Base-by-base conservation (phyloP, 1,140 invertebrate species). In the Panonychus citri region DNA sequence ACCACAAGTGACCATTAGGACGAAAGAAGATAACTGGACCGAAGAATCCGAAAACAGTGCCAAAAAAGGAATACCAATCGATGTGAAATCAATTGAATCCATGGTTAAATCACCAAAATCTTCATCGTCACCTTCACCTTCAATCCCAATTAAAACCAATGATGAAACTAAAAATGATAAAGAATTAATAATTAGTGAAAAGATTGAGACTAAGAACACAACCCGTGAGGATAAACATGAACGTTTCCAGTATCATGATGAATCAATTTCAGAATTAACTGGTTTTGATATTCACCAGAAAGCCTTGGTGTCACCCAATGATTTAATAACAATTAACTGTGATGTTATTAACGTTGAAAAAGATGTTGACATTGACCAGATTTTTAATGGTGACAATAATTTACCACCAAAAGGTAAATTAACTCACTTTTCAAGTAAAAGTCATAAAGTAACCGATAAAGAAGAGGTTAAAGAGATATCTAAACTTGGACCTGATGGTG, bases 1-100 rank as follows among this genome's bases (percentile, higher is more conserved):
- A 2, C 85, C 85, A 1, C 78, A 85, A 64, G 81, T 90, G 61
- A 86, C 83, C 59, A 88, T 83, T 53, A 84, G 84, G 58, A 87
- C 82, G 49, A 81, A 82, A 28, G 84, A 89, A 69, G 85, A 89
- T 66, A 83, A 82, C 12, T 79, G 85, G 61, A 85, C 82, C 28
- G 81, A 88, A 65, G 83, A 64, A 46, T 57, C 58, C 24, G 63
- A 66, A 61, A 46, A 46, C 26, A 10, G 10, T 21, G 25, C 39
- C 24, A 55, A 55, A 53, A 37, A 28, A 46, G 25, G 28, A n/a
- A 10, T n/a, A 1, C n/a, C 7, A 13, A 7, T 24, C 10, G 21
- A 4, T 46, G 43, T 2, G 8, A 46, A 46, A 46, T 21, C n/a
- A 25, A 19, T 34, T 26, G 57, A 19, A 52, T 25, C 21, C n/a